Evolutionary conservation across 2,797 vertebrate species (phyloP), one percentile per base, ranked within the genome.

Genomic region (Gadopsis bispinosus): DNA sequence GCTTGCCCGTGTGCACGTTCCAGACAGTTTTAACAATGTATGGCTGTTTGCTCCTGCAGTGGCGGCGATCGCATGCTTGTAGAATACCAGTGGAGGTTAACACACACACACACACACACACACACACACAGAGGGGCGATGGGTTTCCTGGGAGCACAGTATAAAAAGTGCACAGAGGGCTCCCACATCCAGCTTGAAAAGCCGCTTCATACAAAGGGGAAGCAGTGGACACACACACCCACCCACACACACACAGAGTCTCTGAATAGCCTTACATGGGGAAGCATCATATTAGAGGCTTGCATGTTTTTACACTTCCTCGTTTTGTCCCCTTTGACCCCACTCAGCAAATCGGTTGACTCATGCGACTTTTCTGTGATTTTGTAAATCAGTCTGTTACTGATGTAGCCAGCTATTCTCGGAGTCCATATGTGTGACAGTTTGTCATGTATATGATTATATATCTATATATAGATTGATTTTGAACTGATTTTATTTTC

Each of bases 121-220:
- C 29, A 37, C 47, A 72, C 54, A 53, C 35, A 66, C n/a, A 68
- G 26, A 53, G 50, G 22, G 71, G 66, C 3, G 29, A 80, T 75
- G 63, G 54, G 64, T 82, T 87, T 88, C 82, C 83, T 83, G 81
- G 80, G 84, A 85, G 43, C 53, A 37, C 62, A 69, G 80, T 47
- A 75, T 80, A 75, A 82, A 33, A 83, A 85, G 76, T 74, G 67
- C 84, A 88, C 84, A 83, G 83, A 90, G 82, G 63, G 76, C 67
- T 82, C 88, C 45, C 81, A 89, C 87, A 87, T 87, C 51, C 55
- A 81, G 20, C 79, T 71, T 90, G 83, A 86, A 87, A 88, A 79
- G 84, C 78, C 35, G 56, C 84, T 73, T 84, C 77, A 72, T 75
- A 86, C 80, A 88, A 88, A 85, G 56, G 65, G 59, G 63, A 87